A percentile compares a stretch with the other conserved stretches of the same genome.
phyloP scores from a whole-genome alignment of 2,888 invertebrate species.

The Fabriciana adippe region DNA sequence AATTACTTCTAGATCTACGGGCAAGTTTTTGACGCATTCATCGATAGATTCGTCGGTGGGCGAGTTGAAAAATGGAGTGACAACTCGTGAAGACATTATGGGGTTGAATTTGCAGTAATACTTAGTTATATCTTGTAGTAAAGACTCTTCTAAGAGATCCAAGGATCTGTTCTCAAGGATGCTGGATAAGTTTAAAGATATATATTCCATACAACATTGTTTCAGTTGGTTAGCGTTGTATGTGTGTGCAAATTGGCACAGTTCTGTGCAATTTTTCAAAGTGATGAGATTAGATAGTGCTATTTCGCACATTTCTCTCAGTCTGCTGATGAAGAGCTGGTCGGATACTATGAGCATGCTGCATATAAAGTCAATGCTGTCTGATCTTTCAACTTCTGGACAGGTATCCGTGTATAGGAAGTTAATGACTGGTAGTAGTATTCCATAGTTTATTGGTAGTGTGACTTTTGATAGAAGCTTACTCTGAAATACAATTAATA shows the following conservation, averaged over 20 bases:
- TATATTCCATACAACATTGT: slow-evolving; percentile 88
- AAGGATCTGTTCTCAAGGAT: slow-evolving; percentile 86
- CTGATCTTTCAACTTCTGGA: slow-evolving; percentile 80
- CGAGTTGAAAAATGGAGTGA: slow-evolving; percentile 86
- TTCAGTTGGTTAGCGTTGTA: slow-evolving; percentile 90
- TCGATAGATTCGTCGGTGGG: slow-evolving; percentile 82
- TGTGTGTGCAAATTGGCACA: slow-evolving; percentile 88
- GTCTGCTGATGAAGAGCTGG: slow-evolving; percentile 87
- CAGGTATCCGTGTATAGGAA: slow-evolving; percentile 89
- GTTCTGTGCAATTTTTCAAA: slow-evolving; percentile 88
- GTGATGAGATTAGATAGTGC: slow-evolving; percentile 85
- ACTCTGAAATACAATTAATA: slow-evolving; percentile 68
- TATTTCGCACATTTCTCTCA: slow-evolving; percentile 88
- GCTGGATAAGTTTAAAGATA: slow-evolving; percentile 87
- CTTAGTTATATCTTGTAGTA: slow-evolving; percentile 84
- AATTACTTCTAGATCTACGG: slow-evolving; percentile 73
- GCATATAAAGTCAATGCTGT: slow-evolving; percentile 87
- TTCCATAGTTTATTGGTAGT: slow-evolving; percentile 83
- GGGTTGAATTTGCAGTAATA: slow-evolving; percentile 85
- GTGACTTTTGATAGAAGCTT: slow-evolving; percentile 75
- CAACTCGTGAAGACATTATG: slow-evolving; percentile 83
- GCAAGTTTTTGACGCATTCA: slow-evolving; percentile 62
- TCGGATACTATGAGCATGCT: slow-evolving; percentile 90
- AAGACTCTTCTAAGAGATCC: slow-evolving; percentile 83
- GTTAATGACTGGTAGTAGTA: slow-evolving; percentile 86